Percentiles rank a stretch among this genome's conserved stretches.
Conservation (phyloP, 2,797 vertebrate genomes). For the Cossypha caffra region DNA sequence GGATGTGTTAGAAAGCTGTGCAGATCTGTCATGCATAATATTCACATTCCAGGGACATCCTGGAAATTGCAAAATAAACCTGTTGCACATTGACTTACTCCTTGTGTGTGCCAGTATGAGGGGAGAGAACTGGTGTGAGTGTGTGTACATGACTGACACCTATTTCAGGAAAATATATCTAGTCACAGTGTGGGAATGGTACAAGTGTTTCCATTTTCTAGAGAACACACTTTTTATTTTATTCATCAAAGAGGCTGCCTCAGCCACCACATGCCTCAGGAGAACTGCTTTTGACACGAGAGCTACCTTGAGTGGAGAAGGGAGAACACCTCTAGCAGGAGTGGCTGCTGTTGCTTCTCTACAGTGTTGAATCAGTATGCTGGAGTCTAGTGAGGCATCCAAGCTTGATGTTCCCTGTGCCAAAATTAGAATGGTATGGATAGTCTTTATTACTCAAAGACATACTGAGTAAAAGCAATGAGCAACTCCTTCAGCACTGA, state of each 20-base stretch:
- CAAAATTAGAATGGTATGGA: fast-evolving
- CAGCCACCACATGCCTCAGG: neutral
- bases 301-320: neutral
- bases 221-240: neutral
- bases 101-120: neutral
- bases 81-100: neutral
- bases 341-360: neutral
- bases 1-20: neutral
- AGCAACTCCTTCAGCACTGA: neutral
- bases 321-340: neutral
- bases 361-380: neutral
- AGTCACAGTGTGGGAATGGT: neutral
- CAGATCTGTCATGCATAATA: neutral
- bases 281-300: neutral
- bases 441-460: neutral
- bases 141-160: neutral
- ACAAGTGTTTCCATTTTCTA: neutral
- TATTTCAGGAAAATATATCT: neutral
- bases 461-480: neutral
- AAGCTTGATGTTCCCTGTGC: neutral
- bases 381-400: neutral
- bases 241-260: neutral
- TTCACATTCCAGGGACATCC: neutral
- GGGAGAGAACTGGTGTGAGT: neutral
- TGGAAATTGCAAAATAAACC: neutral